Conservation (phyloP, 2,113 vertebrate species). For the Gnathonemus echidnorhynchus region DNA sequence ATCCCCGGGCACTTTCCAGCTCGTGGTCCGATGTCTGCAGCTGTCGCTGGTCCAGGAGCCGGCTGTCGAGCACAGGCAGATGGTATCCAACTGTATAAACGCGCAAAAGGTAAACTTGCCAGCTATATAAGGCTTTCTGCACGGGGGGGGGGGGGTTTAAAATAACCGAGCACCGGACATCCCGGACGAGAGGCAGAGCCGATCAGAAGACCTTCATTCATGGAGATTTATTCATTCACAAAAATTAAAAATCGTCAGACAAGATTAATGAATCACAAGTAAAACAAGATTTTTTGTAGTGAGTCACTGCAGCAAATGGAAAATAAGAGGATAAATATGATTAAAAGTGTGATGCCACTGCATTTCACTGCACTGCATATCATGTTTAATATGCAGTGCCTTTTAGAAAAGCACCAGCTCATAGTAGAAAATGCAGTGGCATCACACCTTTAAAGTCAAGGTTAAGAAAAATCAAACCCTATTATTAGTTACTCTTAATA, state of each 20-base stretch:
- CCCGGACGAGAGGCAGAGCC: background rate
- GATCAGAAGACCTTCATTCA: background rate
- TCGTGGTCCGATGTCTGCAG: background rate
- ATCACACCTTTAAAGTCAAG: background rate
- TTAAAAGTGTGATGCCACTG: background rate
- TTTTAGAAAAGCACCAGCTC: background rate
- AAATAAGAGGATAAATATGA: background rate
- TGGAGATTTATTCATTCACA: background rate
- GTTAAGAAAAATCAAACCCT: background rate
- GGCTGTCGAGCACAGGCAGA: constrained; percentile 7
- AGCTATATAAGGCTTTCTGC: background rate
- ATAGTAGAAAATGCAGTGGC: background rate
- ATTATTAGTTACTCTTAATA: background rate
- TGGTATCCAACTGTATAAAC: background rate
- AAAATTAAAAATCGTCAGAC: background rate
- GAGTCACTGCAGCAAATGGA: background rate
- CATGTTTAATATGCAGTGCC: background rate
- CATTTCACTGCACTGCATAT: too few relatives aligned
- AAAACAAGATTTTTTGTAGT: background rate
- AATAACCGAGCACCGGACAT: background rate
- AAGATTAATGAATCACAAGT: background rate
- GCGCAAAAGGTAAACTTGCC: background rate
- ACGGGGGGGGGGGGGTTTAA: background rate
- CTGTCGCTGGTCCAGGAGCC: background rate
- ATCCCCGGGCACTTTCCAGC: background rate